Evolutionary conservation across 2,113 vertebrate genomes (phyloP), one percentile per base, ranked within the genome.

Genomic region (Chaetura pelagica): DNA sequence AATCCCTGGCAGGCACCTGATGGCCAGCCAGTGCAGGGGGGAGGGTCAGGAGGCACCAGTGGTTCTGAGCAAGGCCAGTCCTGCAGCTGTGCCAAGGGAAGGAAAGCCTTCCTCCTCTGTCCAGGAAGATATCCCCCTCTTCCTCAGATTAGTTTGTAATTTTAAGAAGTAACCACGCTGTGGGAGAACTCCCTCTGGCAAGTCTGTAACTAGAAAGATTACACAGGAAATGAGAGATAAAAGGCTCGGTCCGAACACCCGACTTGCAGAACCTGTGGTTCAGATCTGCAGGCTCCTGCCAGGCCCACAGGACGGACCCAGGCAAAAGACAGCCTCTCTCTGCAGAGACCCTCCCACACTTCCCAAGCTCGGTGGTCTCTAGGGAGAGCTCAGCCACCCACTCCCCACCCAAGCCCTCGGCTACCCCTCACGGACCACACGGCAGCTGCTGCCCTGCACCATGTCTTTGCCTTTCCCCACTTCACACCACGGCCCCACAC

Each of bases 11-110:
- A 46, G 54, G 17, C 48, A 63, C 10, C 35, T 44, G 18, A 20
- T 4, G 6, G 52, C 26, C 51, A 59, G 12, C 20, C 23, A 44
- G 2, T 0, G 0, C 0, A 0, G 19, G 15, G 66, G 40, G 66
- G 40, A 16, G 62, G 52, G 38, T 34, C 75, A 44, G 71, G 42
- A 82, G 26, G 49, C 48, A 55, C 12, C 0, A 0, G 19, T 32
- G 66, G n/a, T 29, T 40, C 51, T 58, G 18, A 46, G 52, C 42
- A 52, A 84, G 27, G 35, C 15, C 22, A 30, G 42, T 6, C 51
- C 58, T 0, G 0, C 3, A n/a, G 58, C 17, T 34, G 55, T 84
- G 66, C 74, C 29, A 34, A 29, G 12, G 58, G 16, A 79, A 79
- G 46, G 22, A 49, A 81, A 66, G 48, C 27, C 29, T 44, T 72